Conservation (phyloP, 2,888 invertebrate species). For the Clepsis dumicolana region DNA sequence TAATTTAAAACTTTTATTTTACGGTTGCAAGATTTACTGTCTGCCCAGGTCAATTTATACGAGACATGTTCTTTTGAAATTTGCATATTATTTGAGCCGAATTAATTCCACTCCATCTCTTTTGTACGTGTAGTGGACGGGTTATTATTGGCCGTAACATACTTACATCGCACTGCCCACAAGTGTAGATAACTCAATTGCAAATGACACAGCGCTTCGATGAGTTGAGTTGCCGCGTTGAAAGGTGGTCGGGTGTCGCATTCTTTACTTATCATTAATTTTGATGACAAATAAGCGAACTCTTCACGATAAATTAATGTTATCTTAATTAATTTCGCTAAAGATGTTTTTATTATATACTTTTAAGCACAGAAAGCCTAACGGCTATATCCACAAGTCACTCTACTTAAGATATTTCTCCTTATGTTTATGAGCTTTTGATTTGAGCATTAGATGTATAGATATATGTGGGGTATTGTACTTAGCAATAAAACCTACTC, state of each 20-base stretch:
- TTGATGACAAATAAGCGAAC: background rate
- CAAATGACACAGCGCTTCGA: constrained; percentile 50
- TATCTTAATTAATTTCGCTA: background rate
- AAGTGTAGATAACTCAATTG: constrained; percentile 52
- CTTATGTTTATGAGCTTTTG: too few species aligned
- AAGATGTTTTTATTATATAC: background rate
- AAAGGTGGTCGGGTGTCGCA: constrained; percentile 13
- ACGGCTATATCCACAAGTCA: too few species aligned
- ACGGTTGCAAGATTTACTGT: constrained; percentile 71
- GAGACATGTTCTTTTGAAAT: constrained; percentile 58
- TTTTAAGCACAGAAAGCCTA: background rate
- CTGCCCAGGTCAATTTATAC: constrained; percentile 63
- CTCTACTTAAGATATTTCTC: too few species aligned
- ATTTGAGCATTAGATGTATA: too few species aligned
- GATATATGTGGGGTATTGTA: background rate
- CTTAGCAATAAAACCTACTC: background rate
- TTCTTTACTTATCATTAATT: constrained; percentile 19
- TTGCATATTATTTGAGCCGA: constrained; percentile 66
- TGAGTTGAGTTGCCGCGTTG: constrained; percentile 51
- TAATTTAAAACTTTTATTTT: constrained; percentile 74
- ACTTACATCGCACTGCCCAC: constrained; percentile 35
- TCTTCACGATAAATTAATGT: background rate
- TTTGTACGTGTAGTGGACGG: constrained; percentile 31
- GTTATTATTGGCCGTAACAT: constrained; percentile 38
- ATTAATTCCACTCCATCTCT: constrained; percentile 44